These are phyloP conservation scores for Tetramorium alpestre DNA, from an alignment of 1,140 invertebrate species.

Conservation along the genomic window DNA sequence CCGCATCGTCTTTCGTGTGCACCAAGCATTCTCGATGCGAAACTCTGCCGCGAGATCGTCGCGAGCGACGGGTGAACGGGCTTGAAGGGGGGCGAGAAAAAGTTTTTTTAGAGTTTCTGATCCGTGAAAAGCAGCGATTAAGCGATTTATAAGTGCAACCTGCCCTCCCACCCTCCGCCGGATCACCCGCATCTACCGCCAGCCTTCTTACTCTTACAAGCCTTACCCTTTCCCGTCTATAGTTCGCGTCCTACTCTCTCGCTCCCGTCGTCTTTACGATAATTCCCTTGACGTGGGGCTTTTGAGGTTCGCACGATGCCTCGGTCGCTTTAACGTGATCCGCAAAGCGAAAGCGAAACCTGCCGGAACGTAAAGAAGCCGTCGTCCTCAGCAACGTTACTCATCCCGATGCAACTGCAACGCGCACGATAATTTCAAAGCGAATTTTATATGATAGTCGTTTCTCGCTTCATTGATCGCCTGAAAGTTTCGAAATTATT, in stretches of 20 bases:
- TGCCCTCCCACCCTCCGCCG: neutral
- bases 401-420: neutral
- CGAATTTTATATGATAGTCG: constrained; percentile 8
- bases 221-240: constrained; percentile 23
- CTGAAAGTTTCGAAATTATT: neutral
- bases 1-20: constrained; percentile 66
- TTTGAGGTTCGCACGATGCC: constrained; percentile 43
- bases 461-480: neutral
- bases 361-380: constrained; percentile 1
- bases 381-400: neutral
- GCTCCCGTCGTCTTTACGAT: constrained; percentile 37
- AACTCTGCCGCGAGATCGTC: constrained; percentile 20
- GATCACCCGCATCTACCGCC: constrained; percentile 24
- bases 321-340: constrained; percentile 28
- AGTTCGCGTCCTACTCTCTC: constrained; percentile 8
- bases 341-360: neutral
- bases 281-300: constrained; percentile 57
- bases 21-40: constrained; percentile 75
- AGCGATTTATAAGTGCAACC: constrained; percentile 76
- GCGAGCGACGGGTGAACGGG: constrained; percentile 15
- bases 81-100: constrained; percentile 51
- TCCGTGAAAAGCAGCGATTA: constrained; percentile 82
- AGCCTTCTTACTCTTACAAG: neutral
- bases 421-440: neutral
- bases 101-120: constrained; percentile 77